Evolutionary conservation across 2,888 invertebrate species (phyloP).

Genomic region (Gryllus longicercus): DNA sequence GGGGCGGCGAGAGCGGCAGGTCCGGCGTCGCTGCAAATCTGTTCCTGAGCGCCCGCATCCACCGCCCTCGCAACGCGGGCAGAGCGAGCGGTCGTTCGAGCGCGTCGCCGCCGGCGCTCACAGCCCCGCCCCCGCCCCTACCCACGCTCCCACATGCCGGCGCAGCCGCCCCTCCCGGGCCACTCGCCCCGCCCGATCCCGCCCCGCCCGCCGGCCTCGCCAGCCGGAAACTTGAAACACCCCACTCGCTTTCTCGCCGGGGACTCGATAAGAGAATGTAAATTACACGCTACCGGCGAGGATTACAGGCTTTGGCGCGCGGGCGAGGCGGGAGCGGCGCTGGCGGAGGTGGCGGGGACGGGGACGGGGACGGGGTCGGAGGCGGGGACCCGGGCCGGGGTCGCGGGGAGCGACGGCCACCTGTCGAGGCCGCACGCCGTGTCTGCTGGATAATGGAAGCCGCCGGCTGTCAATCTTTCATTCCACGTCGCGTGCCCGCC

Average conservation of each 20-base stretch:
- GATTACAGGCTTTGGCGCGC: not conserved
- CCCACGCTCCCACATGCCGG: not conserved
- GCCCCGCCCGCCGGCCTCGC: not conserved
- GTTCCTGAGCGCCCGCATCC: not conserved
- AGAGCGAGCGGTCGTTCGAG: not conserved
- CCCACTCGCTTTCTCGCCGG: not conserved
- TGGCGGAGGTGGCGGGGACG: not conserved
- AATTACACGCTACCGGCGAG: slow-evolving; percentile 1
- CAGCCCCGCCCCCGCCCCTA: not conserved
- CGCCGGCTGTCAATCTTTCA: slow-evolving; percentile 2
- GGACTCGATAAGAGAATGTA: slow-evolving; percentile 17
- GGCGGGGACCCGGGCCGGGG: not conserved
- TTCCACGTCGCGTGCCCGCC: not conserved
- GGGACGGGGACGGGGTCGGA: not conserved
- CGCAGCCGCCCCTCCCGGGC: not conserved
- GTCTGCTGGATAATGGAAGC: slow-evolving; percentile 8
- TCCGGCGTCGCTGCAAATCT: not conserved
- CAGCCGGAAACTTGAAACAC: slow-evolving; percentile 2
- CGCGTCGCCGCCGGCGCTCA: not conserved
- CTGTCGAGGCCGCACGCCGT: slow-evolving; percentile 7
- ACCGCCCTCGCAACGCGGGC: not conserved
- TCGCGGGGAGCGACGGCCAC: not conserved
- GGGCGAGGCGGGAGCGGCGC: not conserved
- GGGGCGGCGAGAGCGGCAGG: not conserved
- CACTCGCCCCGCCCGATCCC: not conserved